A percentile compares a stretch with the other conserved stretches of the same genome.
phyloP scores from a whole-genome alignment of 2,888 invertebrate genomes.

The Carpatolechia fugitivella region DNA sequence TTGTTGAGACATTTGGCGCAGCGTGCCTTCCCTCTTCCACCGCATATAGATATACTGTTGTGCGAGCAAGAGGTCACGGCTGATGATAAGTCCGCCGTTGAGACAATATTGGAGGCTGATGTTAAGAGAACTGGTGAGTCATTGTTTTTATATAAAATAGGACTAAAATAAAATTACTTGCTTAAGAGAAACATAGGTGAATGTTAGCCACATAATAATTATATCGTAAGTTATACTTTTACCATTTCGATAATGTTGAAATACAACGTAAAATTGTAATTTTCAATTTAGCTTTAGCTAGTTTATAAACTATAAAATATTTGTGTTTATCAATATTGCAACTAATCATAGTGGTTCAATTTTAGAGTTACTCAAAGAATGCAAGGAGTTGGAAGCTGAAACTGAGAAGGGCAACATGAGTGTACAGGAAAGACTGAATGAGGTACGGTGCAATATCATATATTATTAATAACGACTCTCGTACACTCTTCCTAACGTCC shows the following conservation, averaged over 20 bases:
- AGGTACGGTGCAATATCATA: slow-evolving; percentile 59
- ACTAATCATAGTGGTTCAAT: too few species aligned
- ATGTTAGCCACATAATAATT: too few species aligned
- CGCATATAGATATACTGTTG: slow-evolving; percentile 95
- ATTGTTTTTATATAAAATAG: background rate
- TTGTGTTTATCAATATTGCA: slow-evolving; percentile 4
- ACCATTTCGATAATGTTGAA: too few species aligned
- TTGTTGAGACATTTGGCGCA: slow-evolving; percentile 94
- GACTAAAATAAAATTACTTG: too few species aligned
- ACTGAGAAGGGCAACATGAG: slow-evolving; percentile 86
- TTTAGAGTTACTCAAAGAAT: slow-evolving; percentile 86
- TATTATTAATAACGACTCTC: too few species aligned
- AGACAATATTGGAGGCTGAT: slow-evolving; percentile 96
- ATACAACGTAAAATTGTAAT: too few species aligned
- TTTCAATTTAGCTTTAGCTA: too few species aligned
- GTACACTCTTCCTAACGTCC: too few species aligned
- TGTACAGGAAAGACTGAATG: slow-evolving; percentile 89
- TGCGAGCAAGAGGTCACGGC: slow-evolving; percentile 99
- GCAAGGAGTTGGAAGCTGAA: slow-evolving; percentile 87
- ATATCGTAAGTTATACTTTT: too few species aligned
- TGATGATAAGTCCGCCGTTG: slow-evolving; percentile 95
- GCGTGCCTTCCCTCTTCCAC: slow-evolving; percentile 94
- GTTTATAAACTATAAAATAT: too few species aligned
- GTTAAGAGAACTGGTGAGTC: slow-evolving; percentile 85
- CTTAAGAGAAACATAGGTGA: too few species aligned